Base-by-base conservation (phyloP, 2,888 invertebrate species). In the Odontothrips loti region DNA sequence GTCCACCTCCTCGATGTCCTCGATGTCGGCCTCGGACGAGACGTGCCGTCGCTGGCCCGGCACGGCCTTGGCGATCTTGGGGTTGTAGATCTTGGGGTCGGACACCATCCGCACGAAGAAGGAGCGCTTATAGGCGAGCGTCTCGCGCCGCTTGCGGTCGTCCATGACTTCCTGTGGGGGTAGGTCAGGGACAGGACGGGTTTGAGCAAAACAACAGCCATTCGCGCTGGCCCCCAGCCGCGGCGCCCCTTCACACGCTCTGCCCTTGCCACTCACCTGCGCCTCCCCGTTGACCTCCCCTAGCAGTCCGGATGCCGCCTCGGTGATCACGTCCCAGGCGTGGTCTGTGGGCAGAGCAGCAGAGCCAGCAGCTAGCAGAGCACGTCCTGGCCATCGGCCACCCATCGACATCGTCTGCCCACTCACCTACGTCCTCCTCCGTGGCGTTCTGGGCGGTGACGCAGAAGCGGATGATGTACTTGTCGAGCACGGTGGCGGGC, bases 101-200 rank as follows among this genome's bases (percentile, higher is more conserved):
- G 96, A 96, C 83, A 97, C 97, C 98, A 98, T 98, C 80, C 98
- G 94, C 82, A 98, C 98, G 88, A 98, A 97, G 91, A 97, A 97
- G 20, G 97, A 96, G 81, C 98, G 92, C 88, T 97, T 96, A 88
- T 96, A 94, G 12, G 95, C 95, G 86, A 98, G 88, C 9, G 94
- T 93, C 82, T 95, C 94, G 85, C 93, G 92, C 86, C 92, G 91
- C 86, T 93, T 94, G 82, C 92, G 91, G 84, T 93, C 92, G 85
- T 95, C 95, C 88, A 92, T 89, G 51, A 89, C 87, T 85, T 91
- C 91, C 90, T 90, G 84, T 79, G 84, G 83, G 23, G 63, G 17
- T 27, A 79, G n/a, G n/a, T n/a, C n/a, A n/a, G 58, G 79, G 48
- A 63, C 34, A 6, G 34, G 34, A 4, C 34, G 34, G 34, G 34